A percentile compares a stretch with the other conserved stretches of the same genome.
Conservation (phyloP, 2,888 invertebrate species). For the Mythimna loreyi region DNA sequence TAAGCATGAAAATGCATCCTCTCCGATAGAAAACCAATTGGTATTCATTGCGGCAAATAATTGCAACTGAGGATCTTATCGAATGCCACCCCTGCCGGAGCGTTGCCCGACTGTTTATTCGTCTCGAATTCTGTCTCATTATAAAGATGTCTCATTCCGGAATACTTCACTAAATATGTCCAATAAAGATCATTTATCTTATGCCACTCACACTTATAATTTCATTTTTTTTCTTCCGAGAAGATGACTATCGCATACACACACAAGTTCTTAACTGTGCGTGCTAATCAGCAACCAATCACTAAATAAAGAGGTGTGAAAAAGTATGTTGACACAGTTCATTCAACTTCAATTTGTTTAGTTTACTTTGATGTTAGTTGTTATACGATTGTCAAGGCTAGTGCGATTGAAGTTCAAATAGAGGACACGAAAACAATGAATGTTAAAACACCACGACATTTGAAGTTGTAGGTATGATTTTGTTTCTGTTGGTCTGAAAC, state of each 20-base stretch:
- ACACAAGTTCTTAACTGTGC: conserved; percentile 23
- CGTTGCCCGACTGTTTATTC: conserved; percentile 5
- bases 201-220: conserved; percentile 1
- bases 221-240: conserved; percentile 12
- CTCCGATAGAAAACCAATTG: conserved; percentile 9
- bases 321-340: conserved; percentile 53
- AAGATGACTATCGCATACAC: conserved; percentile 34
- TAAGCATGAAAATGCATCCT: background rate
- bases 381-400: conserved; percentile 32
- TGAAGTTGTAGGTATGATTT: background rate
- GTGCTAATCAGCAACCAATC: conserved; percentile 56
- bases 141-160: conserved; percentile 9
- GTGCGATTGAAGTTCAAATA: conserved; percentile 28
- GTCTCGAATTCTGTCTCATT: conserved; percentile 15
- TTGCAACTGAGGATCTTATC: conserved; percentile 24
- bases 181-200: conserved; percentile 13
- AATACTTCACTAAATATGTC: conserved; percentile 9
- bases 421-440: conserved; percentile 8
- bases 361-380: conserved; percentile 25
- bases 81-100: conserved; percentile 9
- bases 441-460: background rate
- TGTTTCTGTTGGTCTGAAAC: background rate
- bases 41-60: conserved; percentile 38
- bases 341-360: conserved; percentile 54
- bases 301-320: conserved; percentile 52